A percentile compares a stretch with the other conserved stretches of the same genome.
These are phyloP conservation scores for Pimpla rufipes DNA, from an alignment of 2,888 invertebrate species.

Conservation along the genomic window DNA sequence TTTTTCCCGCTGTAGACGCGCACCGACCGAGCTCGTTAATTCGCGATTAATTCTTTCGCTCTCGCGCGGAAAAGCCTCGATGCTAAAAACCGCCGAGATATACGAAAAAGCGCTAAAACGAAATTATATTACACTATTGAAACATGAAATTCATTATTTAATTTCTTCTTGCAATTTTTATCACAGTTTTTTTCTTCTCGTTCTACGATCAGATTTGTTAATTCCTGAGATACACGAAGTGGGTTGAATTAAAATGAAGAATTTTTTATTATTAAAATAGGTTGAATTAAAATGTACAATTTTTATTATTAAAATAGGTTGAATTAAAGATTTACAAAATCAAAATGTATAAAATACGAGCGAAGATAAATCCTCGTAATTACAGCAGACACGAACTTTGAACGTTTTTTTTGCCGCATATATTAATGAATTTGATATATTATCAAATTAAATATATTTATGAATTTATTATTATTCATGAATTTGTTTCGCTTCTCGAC, in stretches of 20 bases:
- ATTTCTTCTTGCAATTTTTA: neutral
- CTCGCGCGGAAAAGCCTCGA: neutral
- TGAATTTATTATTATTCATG: conserved; percentile 2
- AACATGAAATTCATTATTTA: neutral
- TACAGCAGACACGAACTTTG: neutral
- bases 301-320: neutral
- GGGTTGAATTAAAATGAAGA: too few species aligned
- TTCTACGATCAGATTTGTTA: too few species aligned
- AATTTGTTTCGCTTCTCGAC: conserved; percentile 20
- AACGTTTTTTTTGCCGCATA: neutral
- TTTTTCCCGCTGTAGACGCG: conserved; percentile 16
- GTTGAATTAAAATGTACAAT: too few species aligned
- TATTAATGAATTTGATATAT: too few species aligned
- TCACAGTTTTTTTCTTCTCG: too few species aligned
- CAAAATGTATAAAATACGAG: neutral
- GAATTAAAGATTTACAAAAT: neutral
- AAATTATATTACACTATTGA: neutral
- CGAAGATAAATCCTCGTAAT: neutral
- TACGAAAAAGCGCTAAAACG: neutral
- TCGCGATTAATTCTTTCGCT: neutral
- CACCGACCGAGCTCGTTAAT: conserved; percentile 7
- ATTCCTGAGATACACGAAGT: too few species aligned
- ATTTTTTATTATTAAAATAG: neutral
- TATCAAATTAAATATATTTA: too few species aligned
- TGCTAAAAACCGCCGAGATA: neutral